These are phyloP conservation scores for Osmoderma eremita DNA, from an alignment of 2,888 invertebrate genomes.

Conservation along the genomic window DNA sequence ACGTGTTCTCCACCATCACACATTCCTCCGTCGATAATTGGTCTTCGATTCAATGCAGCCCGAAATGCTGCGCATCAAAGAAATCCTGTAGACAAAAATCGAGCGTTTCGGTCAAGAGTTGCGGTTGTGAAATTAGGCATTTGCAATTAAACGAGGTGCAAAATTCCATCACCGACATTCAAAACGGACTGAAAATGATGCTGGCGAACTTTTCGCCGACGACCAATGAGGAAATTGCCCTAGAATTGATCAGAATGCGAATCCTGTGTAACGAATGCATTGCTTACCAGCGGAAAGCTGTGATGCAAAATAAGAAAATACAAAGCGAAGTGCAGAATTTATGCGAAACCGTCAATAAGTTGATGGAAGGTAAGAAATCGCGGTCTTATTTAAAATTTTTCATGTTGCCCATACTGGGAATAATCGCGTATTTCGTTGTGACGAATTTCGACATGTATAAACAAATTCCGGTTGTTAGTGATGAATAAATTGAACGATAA, in stretches of 20 bases:
- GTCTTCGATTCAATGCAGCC: constrained; percentile 5
- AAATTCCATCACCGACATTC: constrained; percentile 26
- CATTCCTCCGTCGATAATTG: constrained; percentile 26
- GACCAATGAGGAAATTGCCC: constrained; percentile 15
- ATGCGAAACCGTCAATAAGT: constrained; percentile 11
- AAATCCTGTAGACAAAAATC: constrained; percentile 16
- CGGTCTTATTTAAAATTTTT: constrained; percentile 29
- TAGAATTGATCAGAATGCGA: constrained; percentile 12
- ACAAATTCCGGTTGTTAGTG: constrained; percentile 10
- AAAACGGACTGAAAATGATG: constrained; percentile 29
- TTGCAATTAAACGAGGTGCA: constrained; percentile 30
- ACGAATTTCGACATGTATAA: constrained; percentile 18
- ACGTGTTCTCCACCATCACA: constrained; percentile 12
- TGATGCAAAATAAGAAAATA: constrained; percentile 27
- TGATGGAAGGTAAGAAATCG: constrained; percentile 16
- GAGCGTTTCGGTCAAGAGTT: constrained; percentile 10
- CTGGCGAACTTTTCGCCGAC: constrained; percentile 12
- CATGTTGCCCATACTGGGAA: constrained; percentile 28
- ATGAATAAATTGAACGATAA: constrained; percentile 1
- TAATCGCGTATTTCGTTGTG: constrained; percentile 11
- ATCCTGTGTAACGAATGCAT: constrained; percentile 15
- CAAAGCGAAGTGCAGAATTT: constrained; percentile 25
- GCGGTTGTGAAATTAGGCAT: constrained; percentile 29
- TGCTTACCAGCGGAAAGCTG: constrained; percentile 15
- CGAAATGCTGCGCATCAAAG: background rate